Conservation (phyloP, 2,888 invertebrate species). For the Pterobdella sp. region DNA sequence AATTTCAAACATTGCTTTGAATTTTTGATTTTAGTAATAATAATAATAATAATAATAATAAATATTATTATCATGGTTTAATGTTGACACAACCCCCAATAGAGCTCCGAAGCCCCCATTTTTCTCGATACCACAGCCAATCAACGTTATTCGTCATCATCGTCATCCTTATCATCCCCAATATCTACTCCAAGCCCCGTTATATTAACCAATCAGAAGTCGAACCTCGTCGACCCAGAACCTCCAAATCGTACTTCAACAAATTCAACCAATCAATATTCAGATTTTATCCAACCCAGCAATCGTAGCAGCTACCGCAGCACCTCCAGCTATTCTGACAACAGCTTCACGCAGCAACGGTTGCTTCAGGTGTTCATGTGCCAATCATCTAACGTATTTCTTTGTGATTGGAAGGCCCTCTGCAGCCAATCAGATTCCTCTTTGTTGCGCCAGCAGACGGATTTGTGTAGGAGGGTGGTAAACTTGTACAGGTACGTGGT, state of each 20-base stretch:
- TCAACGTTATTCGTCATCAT: not conserved
- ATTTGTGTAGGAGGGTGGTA: not conserved
- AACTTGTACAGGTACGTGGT: conserved; percentile 17
- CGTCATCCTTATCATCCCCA: conserved; percentile 3
- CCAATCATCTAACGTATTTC: conserved; percentile 18
- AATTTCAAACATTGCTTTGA: too few relatives aligned
- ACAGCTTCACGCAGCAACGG: not conserved
- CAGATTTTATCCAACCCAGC: not conserved
- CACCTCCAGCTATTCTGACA: not conserved
- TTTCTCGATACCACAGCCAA: not conserved
- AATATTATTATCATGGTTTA: too few relatives aligned
- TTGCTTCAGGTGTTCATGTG: conserved; percentile 21
- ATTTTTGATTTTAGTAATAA: too few relatives aligned
- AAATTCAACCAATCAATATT: not conserved
- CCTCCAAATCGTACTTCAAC: not conserved
- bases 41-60: too few relatives aligned
- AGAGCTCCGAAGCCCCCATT: not conserved
- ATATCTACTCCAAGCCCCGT: not conserved
- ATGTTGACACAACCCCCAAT: not conserved
- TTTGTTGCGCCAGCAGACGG: not conserved
- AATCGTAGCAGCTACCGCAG: not conserved
- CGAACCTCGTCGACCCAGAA: not conserved
- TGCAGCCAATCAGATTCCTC: not conserved
- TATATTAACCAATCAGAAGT: not conserved
- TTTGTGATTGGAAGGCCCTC: conserved; percentile 3